Conservation (phyloP, 2,113 vertebrate genomes). For the Phasianus colchicus region DNA sequence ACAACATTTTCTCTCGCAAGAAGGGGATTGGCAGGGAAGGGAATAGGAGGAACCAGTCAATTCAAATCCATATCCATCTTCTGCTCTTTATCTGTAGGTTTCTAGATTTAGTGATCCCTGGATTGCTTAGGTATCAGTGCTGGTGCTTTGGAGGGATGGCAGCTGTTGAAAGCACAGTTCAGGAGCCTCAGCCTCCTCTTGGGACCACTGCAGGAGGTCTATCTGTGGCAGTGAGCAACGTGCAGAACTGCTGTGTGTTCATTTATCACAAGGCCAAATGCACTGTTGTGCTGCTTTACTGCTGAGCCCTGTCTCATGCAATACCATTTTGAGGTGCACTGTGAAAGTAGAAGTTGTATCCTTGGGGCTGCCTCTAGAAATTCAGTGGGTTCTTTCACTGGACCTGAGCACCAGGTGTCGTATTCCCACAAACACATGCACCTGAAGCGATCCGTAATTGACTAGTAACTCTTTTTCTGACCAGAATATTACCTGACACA, state of each 20-base stretch:
- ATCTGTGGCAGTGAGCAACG: background rate
- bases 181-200: background rate
- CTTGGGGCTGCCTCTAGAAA: background rate
- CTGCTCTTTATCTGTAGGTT: background rate
- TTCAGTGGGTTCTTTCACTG: background rate
- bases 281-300: fast-evolving
- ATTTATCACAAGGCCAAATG: fast-evolving
- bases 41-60: slow-evolving; percentile 12
- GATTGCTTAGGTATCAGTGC: background rate
- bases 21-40: slow-evolving; percentile 16
- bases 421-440: background rate
- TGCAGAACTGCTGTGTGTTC: background rate
- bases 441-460: background rate
- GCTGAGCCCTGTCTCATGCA: background rate
- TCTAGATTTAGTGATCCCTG: background rate
- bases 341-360: background rate
- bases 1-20: background rate
- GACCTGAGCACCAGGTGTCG: background rate
- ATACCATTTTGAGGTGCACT: background rate
- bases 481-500: background rate
- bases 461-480: background rate
- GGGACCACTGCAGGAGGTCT: background rate
- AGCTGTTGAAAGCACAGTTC: background rate
- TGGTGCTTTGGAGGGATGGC: background rate
- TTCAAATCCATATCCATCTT: background rate